Evolutionary conservation across 2,797 vertebrate genomes (phyloP).

Genomic region (Nothura maculosa): DNA sequence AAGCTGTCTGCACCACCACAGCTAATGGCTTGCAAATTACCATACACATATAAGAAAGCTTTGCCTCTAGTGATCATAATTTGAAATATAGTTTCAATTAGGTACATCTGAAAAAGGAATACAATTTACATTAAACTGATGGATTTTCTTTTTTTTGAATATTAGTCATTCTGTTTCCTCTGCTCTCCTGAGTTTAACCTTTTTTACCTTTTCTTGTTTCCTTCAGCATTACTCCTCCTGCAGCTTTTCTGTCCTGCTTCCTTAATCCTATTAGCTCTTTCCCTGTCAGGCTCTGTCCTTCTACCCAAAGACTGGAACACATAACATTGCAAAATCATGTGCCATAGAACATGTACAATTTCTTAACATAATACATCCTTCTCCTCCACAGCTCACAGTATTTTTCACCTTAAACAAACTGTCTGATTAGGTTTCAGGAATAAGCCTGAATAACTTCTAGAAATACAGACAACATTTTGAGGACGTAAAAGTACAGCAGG

Average conservation of each 20-base stretch:
- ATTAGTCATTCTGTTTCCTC: neutral
- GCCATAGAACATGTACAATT: neutral
- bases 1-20: neutral
- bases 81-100: constrained; percentile 7
- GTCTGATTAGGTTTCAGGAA: neutral
- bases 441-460: neutral
- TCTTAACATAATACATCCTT: neutral
- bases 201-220: neutral
- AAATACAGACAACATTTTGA: neutral
- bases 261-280: neutral
- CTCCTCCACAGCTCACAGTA: neutral
- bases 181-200: neutral
- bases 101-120: neutral
- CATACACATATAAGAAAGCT: neutral
- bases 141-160: neutral
- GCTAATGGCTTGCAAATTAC: constrained; percentile 9
- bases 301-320: neutral
- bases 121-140: neutral
- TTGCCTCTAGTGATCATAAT: neutral
- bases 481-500: neutral
- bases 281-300: neutral
- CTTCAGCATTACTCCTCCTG: neutral
- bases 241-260: neutral
- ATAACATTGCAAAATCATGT: neutral
- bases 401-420: neutral